These are phyloP conservation scores for Nemotelus nigrinus DNA, from an alignment of 2,888 invertebrate species.

Conservation along the genomic window DNA sequence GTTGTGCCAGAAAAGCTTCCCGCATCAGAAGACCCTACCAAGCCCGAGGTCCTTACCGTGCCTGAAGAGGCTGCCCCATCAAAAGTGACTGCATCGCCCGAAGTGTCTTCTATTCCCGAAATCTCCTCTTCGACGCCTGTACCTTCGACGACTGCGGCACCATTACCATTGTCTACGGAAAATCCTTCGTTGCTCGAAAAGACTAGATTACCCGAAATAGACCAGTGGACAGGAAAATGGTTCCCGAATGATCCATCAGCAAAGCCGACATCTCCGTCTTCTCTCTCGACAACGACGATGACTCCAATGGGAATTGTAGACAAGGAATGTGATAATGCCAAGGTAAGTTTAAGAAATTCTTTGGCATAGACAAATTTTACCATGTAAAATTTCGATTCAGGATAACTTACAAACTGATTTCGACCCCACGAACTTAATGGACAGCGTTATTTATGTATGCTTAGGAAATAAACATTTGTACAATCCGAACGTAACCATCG, in stretches of 20 bases:
- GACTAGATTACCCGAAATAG: not conserved
- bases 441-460: constrained; percentile 68
- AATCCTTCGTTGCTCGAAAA: not conserved
- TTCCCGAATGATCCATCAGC: constrained; percentile 54
- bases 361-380: too few relatives aligned
- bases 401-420: constrained; percentile 55
- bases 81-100: too few relatives aligned
- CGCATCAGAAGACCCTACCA: not conserved
- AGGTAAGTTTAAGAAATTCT: constrained; percentile 63
- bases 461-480: constrained; percentile 66
- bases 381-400: constrained; percentile 48
- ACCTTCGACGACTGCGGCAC: not conserved
- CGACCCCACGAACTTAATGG: constrained; percentile 56
- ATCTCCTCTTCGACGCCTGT: not conserved
- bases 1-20: not conserved
- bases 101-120: not conserved
- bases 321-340: constrained; percentile 72
- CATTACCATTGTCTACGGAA: not conserved
- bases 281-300: constrained; percentile 62
- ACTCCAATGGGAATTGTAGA: constrained; percentile 63
- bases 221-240: constrained; percentile 55
- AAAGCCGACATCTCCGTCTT: constrained; percentile 40
- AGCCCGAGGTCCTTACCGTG: not conserved
- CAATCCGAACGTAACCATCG: constrained; percentile 64
- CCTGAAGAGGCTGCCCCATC: not conserved